Base-by-base conservation (phyloP, 2,797 vertebrate species). In the Protosalanx chinensis region DNA sequence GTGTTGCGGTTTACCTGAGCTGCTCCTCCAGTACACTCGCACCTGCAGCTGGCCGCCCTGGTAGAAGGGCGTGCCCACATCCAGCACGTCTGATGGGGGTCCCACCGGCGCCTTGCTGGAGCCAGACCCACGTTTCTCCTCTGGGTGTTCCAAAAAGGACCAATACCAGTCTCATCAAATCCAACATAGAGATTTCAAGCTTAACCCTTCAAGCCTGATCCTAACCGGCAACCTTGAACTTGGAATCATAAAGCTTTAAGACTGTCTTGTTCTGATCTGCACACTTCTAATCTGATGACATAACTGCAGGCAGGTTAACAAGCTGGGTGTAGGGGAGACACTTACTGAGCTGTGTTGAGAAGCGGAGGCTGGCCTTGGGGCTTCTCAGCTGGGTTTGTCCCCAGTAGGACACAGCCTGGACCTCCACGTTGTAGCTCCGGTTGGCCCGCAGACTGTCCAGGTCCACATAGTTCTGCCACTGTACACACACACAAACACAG, bases 1-100 rank as follows among this genome's bases (percentile, higher is more conserved):
- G 57, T 27, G 8, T 59, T 12, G 57, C 57, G 23, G 8, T 51
- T 20, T 80, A 96, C 96, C 96, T 87, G 80, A 78, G 2, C 89
- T 91, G 82, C 92, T 94, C 82, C 95, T 95, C 96, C 96, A 98
- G 87, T 97, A 97, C 27, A 97, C 90, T 70, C 96, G 94, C 75
- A 95, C 94, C 62, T 93, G 93, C 64, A 98, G 95, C 67, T 92
- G 92, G 70, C 90, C 91, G 29, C 97, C 94, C 75, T 96, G 95
- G 80, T 94, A 97, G 86, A 98, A 97, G 0, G 96, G 96, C 0
- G 91, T 88, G 65, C 96, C 96, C 8, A 97, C 88, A 77, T 97
- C 95, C 84, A 97, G 85, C 3, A 88, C 79, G 71, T 89, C 92
- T 2, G 88, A 65, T 0, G 84, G 57, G 10, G 88, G 90, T 32